A percentile compares a stretch with the other conserved stretches of the same genome.
Conservation (phyloP, 2,113 vertebrate species). For the Tetrax tetrax region DNA sequence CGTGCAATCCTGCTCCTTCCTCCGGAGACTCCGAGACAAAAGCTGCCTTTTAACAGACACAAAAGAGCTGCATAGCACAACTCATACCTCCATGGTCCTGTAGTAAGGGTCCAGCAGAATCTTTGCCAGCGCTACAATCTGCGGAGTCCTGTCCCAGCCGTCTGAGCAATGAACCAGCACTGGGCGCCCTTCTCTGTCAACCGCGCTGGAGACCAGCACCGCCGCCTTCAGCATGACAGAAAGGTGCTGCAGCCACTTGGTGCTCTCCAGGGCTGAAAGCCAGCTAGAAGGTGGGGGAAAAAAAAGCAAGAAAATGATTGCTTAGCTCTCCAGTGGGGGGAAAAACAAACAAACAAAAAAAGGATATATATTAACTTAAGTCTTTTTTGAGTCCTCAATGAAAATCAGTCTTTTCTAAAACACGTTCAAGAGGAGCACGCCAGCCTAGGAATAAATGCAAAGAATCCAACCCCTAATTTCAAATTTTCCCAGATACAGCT, state of each 20-base stretch:
- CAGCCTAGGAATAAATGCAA: background rate
- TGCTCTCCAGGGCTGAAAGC: slow-evolving; percentile 96
- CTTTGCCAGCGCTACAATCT: slow-evolving; percentile 94
- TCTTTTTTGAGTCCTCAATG: background rate
- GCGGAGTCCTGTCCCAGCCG: slow-evolving; percentile 96
- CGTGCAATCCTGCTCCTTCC: background rate
- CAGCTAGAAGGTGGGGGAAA: slow-evolving; percentile 78
- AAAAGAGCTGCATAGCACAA: background rate
- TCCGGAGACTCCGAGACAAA: rapidly evolving
- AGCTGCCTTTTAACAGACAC: background rate
- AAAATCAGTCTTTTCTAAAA: background rate
- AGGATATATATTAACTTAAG: background rate
- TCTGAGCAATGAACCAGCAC: slow-evolving; percentile 97
- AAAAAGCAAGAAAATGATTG: background rate
- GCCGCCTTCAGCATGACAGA: slow-evolving; percentile 97
- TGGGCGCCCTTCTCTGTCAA: slow-evolving; percentile 92
- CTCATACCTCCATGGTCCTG: slow-evolving; percentile 90
- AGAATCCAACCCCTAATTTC: background rate
- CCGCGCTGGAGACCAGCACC: slow-evolving; percentile 88
- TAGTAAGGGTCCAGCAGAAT: slow-evolving; percentile 96
- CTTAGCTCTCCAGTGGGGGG: background rate
- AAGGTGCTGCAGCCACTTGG: slow-evolving; percentile 97
- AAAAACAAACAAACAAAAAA: background rate
- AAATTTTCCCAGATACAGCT: background rate
- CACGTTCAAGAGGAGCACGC: background rate